These are phyloP conservation scores for Micrastur ruficollis DNA, from an alignment of 2,797 vertebrate species.

Conservation along the genomic window DNA sequence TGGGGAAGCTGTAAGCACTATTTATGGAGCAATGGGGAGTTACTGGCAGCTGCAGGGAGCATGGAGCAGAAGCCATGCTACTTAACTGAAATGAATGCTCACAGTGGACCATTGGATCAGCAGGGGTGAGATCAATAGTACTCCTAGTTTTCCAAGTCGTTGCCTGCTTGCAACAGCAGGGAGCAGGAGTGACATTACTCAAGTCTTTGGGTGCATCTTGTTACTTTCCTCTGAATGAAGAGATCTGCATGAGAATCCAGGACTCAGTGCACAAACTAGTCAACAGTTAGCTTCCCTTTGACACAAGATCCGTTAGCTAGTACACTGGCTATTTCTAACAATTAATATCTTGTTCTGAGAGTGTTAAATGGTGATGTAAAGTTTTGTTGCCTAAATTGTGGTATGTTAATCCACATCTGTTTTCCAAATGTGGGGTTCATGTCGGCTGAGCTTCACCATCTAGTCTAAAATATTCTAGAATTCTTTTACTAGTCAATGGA, in stretches of 20 bases:
- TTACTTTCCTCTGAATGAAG: background rate
- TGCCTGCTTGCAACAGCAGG: constrained; percentile 33
- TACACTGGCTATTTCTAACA: background rate
- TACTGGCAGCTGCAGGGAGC: constrained; percentile 29
- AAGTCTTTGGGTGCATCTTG: constrained; percentile 38
- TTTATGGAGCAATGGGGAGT: constrained; percentile 55
- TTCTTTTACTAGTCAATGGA: background rate
- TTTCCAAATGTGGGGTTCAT: background rate
- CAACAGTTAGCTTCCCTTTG: background rate
- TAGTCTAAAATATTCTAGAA: background rate
- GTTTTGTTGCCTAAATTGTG: background rate
- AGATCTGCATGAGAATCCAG: background rate
- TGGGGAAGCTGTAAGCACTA: constrained; percentile 46
- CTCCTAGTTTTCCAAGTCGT: constrained; percentile 48
- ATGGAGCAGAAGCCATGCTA: constrained; percentile 36
- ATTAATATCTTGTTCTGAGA: background rate
- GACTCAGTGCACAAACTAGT: background rate
- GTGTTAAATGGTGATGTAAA: background rate
- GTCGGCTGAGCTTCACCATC: background rate
- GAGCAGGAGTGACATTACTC: constrained; percentile 13
- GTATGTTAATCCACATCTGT: background rate
- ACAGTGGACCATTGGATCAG: constrained; percentile 52
- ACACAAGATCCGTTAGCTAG: background rate
- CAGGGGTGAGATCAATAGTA: constrained; percentile 42
- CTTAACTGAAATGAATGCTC: constrained; percentile 61